Conservation (phyloP, 2,797 vertebrate genomes). For the Rhadinocentrus ornatus region DNA sequence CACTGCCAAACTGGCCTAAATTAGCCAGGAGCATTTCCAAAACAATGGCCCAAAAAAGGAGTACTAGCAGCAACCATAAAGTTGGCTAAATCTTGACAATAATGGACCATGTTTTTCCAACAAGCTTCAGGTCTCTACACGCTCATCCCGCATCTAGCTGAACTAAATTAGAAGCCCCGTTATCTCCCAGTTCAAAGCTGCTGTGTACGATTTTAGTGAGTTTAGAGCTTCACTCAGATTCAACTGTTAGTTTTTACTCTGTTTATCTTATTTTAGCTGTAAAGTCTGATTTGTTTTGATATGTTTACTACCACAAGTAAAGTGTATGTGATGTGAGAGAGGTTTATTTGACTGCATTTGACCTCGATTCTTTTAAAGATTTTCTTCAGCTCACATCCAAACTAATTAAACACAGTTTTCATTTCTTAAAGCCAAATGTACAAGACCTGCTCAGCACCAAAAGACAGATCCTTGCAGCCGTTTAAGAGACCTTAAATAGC, state of each 20-base stretch:
- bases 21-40: background rate
- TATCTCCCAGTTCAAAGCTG: constrained; percentile 5
- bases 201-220: constrained; percentile 8
- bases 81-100: constrained; percentile 13
- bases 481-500: background rate
- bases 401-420: background rate
- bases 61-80: background rate
- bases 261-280: background rate
- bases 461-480: background rate
- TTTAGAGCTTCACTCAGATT: background rate
- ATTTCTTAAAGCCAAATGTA: background rate
- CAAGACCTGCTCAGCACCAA: background rate
- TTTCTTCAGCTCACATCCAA: background rate
- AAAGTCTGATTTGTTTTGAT: background rate
- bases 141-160: constrained; percentile 4
- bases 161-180: background rate
- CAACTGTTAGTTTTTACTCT: background rate
- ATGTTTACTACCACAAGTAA: background rate
- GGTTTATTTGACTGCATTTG: background rate
- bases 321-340: background rate
- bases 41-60: background rate
- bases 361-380: background rate
- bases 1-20: constrained; percentile 1
- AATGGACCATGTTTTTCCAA: background rate
- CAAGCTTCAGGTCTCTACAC: constrained; percentile 22